These are phyloP conservation scores for Sesamia inferens DNA, from an alignment of 2,888 invertebrate genomes.

Conservation along the genomic window DNA sequence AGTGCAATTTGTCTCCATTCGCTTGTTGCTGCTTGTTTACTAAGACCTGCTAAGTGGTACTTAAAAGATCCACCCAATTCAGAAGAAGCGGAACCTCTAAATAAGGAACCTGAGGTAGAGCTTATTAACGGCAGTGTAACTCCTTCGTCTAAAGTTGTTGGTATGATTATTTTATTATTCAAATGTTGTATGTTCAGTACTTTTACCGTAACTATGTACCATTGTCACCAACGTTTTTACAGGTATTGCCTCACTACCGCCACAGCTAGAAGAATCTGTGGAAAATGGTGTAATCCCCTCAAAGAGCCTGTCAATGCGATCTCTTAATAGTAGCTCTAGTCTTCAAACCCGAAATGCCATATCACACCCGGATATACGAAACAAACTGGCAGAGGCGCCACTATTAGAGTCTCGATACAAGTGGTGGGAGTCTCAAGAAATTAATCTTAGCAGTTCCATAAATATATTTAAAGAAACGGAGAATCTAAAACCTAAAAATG, in stretches of 20 bases:
- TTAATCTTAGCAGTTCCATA: slow-evolving; percentile 91
- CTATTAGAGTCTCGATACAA: slow-evolving; percentile 80
- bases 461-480: slow-evolving; percentile 88
- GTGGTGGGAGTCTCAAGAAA: slow-evolving; percentile 90
- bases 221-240: slow-evolving; percentile 55
- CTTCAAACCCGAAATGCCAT: slow-evolving; percentile 81
- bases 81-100: slow-evolving; percentile 81
- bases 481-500: slow-evolving; percentile 65
- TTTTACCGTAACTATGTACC: not conserved
- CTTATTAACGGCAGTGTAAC: slow-evolving; percentile 78
- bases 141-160: slow-evolving; percentile 77
- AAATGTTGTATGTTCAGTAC: not conserved
- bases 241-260: slow-evolving; percentile 72
- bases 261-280: slow-evolving; percentile 68
- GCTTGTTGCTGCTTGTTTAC: slow-evolving; percentile 89
- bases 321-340: slow-evolving; percentile 75
- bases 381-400: slow-evolving; percentile 72
- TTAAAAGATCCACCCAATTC: slow-evolving; percentile 78
- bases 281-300: slow-evolving; percentile 72
- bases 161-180: slow-evolving; percentile 38
- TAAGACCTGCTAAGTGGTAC: slow-evolving; percentile 93
- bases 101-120: slow-evolving; percentile 74
- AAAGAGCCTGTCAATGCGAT: slow-evolving; percentile 84
- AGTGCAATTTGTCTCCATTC: slow-evolving; percentile 91
- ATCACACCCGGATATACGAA: slow-evolving; percentile 84